Base-by-base conservation (phyloP, 2,797 vertebrate species). In the Gymnoscopelus braueri region DNA sequence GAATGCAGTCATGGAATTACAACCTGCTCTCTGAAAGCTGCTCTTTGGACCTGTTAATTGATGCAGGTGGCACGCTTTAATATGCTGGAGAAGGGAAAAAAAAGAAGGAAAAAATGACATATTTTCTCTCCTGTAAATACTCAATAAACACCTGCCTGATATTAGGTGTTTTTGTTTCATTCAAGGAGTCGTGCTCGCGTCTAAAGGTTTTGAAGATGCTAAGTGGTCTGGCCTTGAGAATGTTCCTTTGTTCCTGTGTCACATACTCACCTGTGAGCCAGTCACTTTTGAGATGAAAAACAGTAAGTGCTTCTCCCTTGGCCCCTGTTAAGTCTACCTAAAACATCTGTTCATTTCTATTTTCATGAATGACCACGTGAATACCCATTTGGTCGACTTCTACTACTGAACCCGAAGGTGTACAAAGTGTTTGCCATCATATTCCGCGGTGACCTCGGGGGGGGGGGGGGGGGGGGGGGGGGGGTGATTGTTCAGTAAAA, bases 31-130 rank as follows among this genome's bases (percentile, higher is more conserved):
- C 75, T 78, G 67, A 82, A 81, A 83, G 79, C 66, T 80, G 69
- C 77, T 82, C 74, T 84, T 61, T 81, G 66, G 74, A 80, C 79
- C 72, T 65, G 75, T 65, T 87, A 80, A 87, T 81, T 79, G 76
- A 84, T 84, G 85, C 87, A 86, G 81, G 81, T 88, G 84, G 78
- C 69, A 71, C 53, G 39, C 71, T 84, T 82, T 83, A 84, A 81
- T 79, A 71, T n/a, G 49, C 63, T 72, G 75, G 69, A 79, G 77
- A 75, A 82, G 78, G 39, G 5, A 4, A 29, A 29, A 19, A 19
- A 19, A 19, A 19, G 19, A 19, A 19, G 19, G 19, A 19, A 19
- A 19, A 19, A 19, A 19, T 19, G 29, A 32, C 29, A 3, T 75
- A 52, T 77, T 81, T 69, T 74, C 55, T 72, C 50, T 69, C 66